Base-by-base conservation (phyloP, 2,113 vertebrate genomes). In the Rissa tridactyla region DNA sequence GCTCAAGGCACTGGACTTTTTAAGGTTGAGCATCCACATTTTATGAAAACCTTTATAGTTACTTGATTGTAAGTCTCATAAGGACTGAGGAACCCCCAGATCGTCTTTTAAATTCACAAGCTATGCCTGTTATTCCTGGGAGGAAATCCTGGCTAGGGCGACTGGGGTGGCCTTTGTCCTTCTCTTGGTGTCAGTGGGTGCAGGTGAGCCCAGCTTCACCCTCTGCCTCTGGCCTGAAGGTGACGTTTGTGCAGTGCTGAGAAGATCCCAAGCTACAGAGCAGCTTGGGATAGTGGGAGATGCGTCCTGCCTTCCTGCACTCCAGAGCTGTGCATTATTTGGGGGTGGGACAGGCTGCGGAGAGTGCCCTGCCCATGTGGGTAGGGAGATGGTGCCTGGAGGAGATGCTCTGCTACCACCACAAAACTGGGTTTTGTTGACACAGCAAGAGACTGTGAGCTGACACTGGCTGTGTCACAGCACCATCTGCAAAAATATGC, bases 281-380 rank as follows among this genome's bases (percentile, higher is more conserved):
- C 55, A 57, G 38, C 38, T 38, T 38, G 38, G 38, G 38, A 38
- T 66, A 60, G 34, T 13, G 30, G 70, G 13, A 52, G 23, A 30
- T 1, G 2, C 7, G 6, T 55, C 32, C 55, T 47, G 11, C 49
- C 34, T 64, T 26, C 27, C 25, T 51, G 46, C 27, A 34, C 11
- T 6, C 36, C 34, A 69, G 36, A 38, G 9, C 13, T 66, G 51
- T 40, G 55, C 21, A 66, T 66, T 54, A 5, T 65, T 14, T 44
- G 54, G 38, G 42, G 4, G 10, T 55, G 22, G n/a, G 23, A 4
- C 20, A 70, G 46, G 36, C 69, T 78, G 46, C 2, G 3, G 16
- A 42, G 23, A 4, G 9, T 36, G 26, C 0, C 0, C 42, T 87
- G 72, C 51, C 42, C 20, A 11, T 30, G n/a, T 1, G 1, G 27